A percentile compares a stretch with the other conserved stretches of the same genome.
These are phyloP conservation scores for Chouioia cunea DNA, from an alignment of 2,888 invertebrate species.

Conservation along the genomic window DNA sequence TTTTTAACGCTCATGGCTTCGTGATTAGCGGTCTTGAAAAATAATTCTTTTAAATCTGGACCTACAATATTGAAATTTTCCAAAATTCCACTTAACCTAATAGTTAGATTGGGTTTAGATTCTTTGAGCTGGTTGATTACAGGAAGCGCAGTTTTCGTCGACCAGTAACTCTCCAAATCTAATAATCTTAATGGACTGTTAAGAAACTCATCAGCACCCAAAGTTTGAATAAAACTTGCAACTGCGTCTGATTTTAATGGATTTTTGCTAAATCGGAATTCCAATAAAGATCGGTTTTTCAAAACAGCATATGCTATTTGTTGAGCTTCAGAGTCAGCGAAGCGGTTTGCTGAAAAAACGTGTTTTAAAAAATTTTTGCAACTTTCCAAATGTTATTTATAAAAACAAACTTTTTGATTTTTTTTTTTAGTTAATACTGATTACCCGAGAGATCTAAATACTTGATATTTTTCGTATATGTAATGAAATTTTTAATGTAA, in stretches of 20 bases:
- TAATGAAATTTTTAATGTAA: constrained; percentile 51
- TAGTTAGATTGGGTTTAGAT: constrained; percentile 48
- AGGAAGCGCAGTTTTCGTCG: constrained; percentile 66
- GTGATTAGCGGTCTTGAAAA: constrained; percentile 69
- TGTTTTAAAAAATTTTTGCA: constrained; percentile 16
- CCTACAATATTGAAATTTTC: constrained; percentile 69
- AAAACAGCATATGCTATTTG: constrained; percentile 67
- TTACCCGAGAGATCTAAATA: constrained; percentile 58
- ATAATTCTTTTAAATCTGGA: constrained; percentile 67
- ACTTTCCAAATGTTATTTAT: not conserved
- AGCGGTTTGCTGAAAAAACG: constrained; percentile 56
- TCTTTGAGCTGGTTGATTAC: constrained; percentile 43
- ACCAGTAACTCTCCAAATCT: constrained; percentile 70
- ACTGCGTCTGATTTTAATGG: constrained; percentile 69
- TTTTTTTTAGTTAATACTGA: constrained; percentile 1
- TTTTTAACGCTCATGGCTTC: constrained; percentile 70
- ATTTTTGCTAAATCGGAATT: constrained; percentile 71
- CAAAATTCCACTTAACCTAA: constrained; percentile 65
- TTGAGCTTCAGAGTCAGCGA: constrained; percentile 58
- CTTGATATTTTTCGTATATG: constrained; percentile 49
- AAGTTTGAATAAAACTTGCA: constrained; percentile 38
- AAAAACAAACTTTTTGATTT: not conserved
- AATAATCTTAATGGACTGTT: constrained; percentile 64
- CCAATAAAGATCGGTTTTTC: constrained; percentile 66
- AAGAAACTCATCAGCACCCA: constrained; percentile 11